Evolutionary conservation across 2,888 invertebrate genomes (phyloP).

Genomic region (Melanchra persicariae): DNA sequence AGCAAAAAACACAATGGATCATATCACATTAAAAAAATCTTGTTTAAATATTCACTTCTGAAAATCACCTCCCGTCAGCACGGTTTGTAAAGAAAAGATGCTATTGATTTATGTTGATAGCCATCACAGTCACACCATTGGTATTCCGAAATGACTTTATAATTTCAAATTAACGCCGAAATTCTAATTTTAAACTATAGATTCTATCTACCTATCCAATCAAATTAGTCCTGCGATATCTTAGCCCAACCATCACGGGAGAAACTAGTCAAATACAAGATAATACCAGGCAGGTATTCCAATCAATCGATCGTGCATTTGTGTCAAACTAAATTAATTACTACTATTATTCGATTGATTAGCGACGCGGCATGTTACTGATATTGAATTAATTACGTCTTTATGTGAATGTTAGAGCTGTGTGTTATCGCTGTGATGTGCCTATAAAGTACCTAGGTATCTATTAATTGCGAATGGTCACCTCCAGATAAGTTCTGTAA

Average conservation of each 20-base stretch:
- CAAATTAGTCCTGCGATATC: slow-evolving; percentile 20
- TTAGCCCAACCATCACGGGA: slow-evolving; percentile 42
- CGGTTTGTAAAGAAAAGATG: no score
- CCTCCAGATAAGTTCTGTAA: no score
- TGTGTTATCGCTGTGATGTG: slow-evolving; percentile 1
- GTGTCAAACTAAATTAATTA: slow-evolving; percentile 85
- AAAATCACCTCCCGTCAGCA: no score
- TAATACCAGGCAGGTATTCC: slow-evolving; percentile 61
- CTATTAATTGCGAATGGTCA: background rate
- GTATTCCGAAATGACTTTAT: no score
- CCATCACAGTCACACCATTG: no score
- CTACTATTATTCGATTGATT: slow-evolving; percentile 84
- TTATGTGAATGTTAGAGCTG: slow-evolving; percentile 59
- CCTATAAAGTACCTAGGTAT: background rate
- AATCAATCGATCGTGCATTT: slow-evolving; percentile 66
- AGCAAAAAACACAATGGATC: no score
- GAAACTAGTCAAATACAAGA: slow-evolving; percentile 54
- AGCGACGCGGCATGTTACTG: slow-evolving; percentile 75
- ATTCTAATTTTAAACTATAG: slow-evolving; percentile 13
- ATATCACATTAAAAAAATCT: no score
- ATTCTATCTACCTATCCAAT: slow-evolving; percentile 32
- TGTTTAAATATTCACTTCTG: no score
- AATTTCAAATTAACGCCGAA: background rate
- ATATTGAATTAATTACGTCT: slow-evolving; percentile 80
- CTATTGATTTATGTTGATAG: no score